phyloP scores from a whole-genome alignment of 2,888 invertebrate genomes.

The Caenorhabditis drosophilae region DNA sequence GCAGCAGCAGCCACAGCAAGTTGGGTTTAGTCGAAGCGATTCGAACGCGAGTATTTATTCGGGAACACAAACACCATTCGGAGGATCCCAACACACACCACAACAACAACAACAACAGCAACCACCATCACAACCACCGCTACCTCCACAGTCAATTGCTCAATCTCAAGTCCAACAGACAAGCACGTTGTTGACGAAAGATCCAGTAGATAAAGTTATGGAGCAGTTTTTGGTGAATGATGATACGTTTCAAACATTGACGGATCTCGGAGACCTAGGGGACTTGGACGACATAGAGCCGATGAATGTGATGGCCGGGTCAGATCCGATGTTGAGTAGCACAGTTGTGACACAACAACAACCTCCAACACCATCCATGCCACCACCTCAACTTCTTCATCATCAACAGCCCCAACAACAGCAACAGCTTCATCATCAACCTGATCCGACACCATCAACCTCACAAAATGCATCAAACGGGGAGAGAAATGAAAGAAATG shows the following conservation, averaged over 20 bases:
- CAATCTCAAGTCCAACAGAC: no score
- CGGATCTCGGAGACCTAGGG: conserved; percentile 39
- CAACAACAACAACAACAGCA: conserved; percentile 2
- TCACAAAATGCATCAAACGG: no score
- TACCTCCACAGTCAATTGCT: no score
- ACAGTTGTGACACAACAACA: not conserved
- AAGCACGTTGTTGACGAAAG: conserved; percentile 3
- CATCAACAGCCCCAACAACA: no score
- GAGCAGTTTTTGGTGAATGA: conserved; percentile 17
- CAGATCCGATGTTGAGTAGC: conserved; percentile 3
- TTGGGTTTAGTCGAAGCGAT: conserved; percentile 28
- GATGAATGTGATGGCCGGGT: conserved; percentile 14
- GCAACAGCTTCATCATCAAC: not conserved
- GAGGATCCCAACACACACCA: not conserved
- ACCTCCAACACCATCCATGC: no score
- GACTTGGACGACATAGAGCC: conserved; percentile 45
- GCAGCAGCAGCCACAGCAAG: not conserved
- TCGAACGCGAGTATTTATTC: conserved; percentile 21
- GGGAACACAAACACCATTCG: not conserved
- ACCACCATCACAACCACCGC: conserved; percentile 8
- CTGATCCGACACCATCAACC: not conserved
- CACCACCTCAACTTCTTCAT: no score
- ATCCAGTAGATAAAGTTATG: conserved; percentile 10
- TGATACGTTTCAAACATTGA: conserved; percentile 16
- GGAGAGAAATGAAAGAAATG: no score